These are phyloP conservation scores for Tychaedon coryphoeus DNA, from an alignment of 2,113 vertebrate species.

Conservation along the genomic window DNA sequence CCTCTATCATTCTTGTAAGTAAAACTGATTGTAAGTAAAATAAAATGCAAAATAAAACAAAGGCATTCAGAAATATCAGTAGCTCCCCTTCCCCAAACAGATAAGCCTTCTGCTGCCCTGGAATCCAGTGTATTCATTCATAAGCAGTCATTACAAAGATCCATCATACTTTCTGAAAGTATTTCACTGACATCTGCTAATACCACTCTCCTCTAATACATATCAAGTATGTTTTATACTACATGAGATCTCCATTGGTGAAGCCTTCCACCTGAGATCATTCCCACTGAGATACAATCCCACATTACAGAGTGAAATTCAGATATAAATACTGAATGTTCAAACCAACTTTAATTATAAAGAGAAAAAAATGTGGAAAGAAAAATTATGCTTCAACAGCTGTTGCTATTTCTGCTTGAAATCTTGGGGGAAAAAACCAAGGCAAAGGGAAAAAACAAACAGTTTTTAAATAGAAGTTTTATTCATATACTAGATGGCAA, in stretches of 20 bases:
- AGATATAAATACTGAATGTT: neutral
- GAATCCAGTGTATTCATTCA: neutral
- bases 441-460: neutral
- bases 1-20: neutral
- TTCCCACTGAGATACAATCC: neutral
- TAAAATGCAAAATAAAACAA: neutral
- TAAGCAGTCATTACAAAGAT: neutral
- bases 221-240: neutral
- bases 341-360: neutral
- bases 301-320: neutral
- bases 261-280: neutral
- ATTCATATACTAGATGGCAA: neutral
- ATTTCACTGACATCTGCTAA: neutral
- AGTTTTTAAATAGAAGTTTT: neutral
- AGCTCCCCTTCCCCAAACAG: accelerated
- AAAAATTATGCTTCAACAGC: neutral
- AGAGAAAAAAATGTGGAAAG: neutral
- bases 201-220: neutral
- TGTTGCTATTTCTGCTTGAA: neutral
- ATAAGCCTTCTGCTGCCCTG: neutral
- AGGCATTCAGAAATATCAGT: neutral
- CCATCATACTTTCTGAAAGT: neutral
- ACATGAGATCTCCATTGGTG: neutral
- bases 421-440: accelerated
- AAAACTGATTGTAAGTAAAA: neutral